A percentile compares a stretch with the other conserved stretches of the same genome.
These are phyloP conservation scores for Galerucella calmariensis DNA, from an alignment of 2,888 invertebrate species.

Conservation along the genomic window DNA sequence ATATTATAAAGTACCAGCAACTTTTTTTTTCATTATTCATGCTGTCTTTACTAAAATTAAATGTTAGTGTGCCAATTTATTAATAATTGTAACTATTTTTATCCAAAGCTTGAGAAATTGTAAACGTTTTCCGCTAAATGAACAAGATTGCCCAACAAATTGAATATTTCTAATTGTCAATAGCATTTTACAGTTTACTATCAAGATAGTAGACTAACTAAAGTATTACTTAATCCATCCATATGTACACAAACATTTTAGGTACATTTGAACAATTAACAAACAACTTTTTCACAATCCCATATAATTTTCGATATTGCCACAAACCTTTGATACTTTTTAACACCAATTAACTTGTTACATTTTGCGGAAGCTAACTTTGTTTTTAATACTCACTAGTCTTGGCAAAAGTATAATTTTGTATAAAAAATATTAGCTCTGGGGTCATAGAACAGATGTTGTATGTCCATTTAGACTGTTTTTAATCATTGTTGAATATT, in stretches of 20 bases:
- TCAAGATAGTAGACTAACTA: too few species aligned
- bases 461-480: constrained; percentile 29
- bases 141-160: background rate
- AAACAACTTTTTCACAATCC: too few species aligned
- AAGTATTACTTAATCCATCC: too few species aligned
- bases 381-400: background rate
- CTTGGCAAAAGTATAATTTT: background rate
- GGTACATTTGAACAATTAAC: too few species aligned
- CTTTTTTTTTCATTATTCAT: background rate
- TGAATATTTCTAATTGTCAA: too few species aligned
- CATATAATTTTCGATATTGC: too few species aligned
- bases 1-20: background rate
- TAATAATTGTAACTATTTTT: constrained; percentile 33
- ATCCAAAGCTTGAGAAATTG: constrained; percentile 8
- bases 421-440: constrained; percentile 15
- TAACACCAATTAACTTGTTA: background rate
- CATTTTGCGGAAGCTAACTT: background rate
- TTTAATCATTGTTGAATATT: constrained; percentile 41
- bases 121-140: background rate
- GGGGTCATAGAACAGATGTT: constrained; percentile 12
- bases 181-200: too few species aligned
- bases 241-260: too few species aligned
- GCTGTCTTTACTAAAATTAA: constrained; percentile 27
- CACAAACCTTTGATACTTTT: too few species aligned
- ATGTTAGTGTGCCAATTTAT: constrained; percentile 41